phyloP scores from a whole-genome alignment of 2,888 invertebrate species.

The Bursaphelenchus okinawaensis region DNA sequence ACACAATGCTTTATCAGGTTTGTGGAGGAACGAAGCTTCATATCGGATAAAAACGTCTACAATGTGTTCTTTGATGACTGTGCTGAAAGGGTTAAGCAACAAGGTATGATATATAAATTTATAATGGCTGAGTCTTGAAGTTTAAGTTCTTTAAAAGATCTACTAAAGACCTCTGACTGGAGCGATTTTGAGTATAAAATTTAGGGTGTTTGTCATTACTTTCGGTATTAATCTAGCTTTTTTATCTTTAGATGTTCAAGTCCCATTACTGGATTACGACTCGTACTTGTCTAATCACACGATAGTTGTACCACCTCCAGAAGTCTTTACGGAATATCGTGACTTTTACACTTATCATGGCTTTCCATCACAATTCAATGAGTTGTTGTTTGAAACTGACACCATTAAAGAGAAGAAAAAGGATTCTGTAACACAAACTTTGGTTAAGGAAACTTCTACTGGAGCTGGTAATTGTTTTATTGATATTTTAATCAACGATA shows the following conservation, averaged over 20 bases:
- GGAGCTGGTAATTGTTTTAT: too few relatives aligned
- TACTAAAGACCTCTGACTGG: not conserved
- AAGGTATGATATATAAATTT: not conserved
- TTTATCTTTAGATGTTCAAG: not conserved
- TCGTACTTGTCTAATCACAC: slow-evolving; percentile 69
- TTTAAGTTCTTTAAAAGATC: not conserved
- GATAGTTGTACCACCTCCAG: slow-evolving; percentile 88
- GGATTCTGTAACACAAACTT: not conserved
- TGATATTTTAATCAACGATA: too few relatives aligned
- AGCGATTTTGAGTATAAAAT: too few relatives aligned
- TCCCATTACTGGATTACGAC: slow-evolving; percentile 34
- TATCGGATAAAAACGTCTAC: slow-evolving; percentile 86
- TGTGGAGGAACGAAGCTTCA: slow-evolving; percentile 95
- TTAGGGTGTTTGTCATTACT: too few relatives aligned
- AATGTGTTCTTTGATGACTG: slow-evolving; percentile 96
- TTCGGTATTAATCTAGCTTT: too few relatives aligned
- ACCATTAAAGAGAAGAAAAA: slow-evolving; percentile 15
- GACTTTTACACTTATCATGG: slow-evolving; percentile 39
- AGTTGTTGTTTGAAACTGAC: slow-evolving; percentile 48
- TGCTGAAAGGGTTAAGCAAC: slow-evolving; percentile 60
- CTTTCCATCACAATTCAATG: slow-evolving; percentile 45
- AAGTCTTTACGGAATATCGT: slow-evolving; percentile 61
- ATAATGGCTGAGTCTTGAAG: not conserved
- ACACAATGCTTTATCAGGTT: slow-evolving; percentile 67
- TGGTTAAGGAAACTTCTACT: too few relatives aligned